Evolutionary conservation across 2,113 vertebrate species (phyloP), one percentile per base, ranked within the genome.

Genomic region (Halichoerus grypus): DNA sequence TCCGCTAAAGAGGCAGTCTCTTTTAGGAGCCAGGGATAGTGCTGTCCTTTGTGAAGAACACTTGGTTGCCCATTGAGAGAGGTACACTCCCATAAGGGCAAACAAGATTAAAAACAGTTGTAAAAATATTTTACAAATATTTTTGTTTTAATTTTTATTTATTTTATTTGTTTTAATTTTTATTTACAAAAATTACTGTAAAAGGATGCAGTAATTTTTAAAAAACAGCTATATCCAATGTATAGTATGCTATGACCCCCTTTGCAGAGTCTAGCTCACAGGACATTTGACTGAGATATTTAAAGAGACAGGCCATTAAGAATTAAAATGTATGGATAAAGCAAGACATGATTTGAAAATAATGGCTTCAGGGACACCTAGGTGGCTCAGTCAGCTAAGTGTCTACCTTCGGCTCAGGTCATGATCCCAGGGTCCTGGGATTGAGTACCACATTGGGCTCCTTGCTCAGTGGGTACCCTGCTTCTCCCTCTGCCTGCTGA

Each of bases 301-400:
- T 81, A 97, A 80, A 93, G 63, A 90, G 26, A 88, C 12, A 14
- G 16, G 18, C 36, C 63, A 61, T 18, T 81, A 90, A 83, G 26
- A 93, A 94, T 51, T 95, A 95, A 91, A 42, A 81, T n/a, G n/a
- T 87, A 53, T 31, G 3, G 12, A 74, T 5, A 59, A 94, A 82
- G 63, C n/a, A 81, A 86, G 76, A 88, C 31, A 61, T 67, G 31
- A 16, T 84, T 83, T 94, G 74, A 93, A 93, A 94, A 88, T 84
- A 67, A 67, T 67, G 63, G 31, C 63, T 67, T 67, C 14, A 33
- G 63, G 31, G 63, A 67, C 15, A 15, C 31, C 63, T 33, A 6
- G 14, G 14, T 67, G 14, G 63, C 63, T 33, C 14, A 33, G 63
- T 33, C 63, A 67, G 63, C 33, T 67, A 67, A 67, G 63, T 16